phyloP scores from a whole-genome alignment of 2,113 vertebrate species.

The Seriola aureovittata region DNA sequence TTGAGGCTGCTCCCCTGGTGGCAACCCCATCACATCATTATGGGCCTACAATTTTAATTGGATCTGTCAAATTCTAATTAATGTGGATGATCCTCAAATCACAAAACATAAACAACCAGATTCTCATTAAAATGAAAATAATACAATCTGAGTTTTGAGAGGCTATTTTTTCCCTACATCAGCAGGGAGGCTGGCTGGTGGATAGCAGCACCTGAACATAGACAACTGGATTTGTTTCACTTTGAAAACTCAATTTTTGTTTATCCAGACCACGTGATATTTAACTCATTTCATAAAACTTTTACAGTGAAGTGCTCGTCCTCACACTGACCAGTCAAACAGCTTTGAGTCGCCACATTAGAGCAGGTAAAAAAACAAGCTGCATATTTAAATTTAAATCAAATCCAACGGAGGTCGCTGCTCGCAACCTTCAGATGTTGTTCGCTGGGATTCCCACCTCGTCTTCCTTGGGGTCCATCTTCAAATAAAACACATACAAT shows the following conservation, averaged over 20 bases:
- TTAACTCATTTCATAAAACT: neutral
- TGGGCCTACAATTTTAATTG: conserved; percentile 71
- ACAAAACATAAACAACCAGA: conserved; percentile 76
- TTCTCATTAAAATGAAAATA: conserved; percentile 66
- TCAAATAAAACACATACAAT: too few species aligned
- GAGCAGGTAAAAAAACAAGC: too few species aligned
- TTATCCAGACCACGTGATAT: neutral
- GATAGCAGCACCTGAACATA: neutral
- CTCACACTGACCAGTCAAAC: neutral
- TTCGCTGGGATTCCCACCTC: too few species aligned
- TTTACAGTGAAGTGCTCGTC: too few species aligned
- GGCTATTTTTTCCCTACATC: neutral
- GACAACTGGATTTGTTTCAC: neutral
- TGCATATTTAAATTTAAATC: too few species aligned
- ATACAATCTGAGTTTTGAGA: conserved; percentile 29
- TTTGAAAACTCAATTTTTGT: neutral
- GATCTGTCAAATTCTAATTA: conserved; percentile 78
- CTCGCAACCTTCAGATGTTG: neutral
- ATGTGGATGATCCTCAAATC: conserved; percentile 71
- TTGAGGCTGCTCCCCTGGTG: conserved; percentile 67
- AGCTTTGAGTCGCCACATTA: neutral
- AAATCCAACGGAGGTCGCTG: neutral
- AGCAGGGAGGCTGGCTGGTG: neutral
- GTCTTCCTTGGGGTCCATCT: too few species aligned
- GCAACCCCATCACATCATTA: conserved; percentile 61